These are phyloP conservation scores for Melanotaenia nigrans DNA, from an alignment of 2,797 vertebrate genomes.

Conservation along the genomic window DNA sequence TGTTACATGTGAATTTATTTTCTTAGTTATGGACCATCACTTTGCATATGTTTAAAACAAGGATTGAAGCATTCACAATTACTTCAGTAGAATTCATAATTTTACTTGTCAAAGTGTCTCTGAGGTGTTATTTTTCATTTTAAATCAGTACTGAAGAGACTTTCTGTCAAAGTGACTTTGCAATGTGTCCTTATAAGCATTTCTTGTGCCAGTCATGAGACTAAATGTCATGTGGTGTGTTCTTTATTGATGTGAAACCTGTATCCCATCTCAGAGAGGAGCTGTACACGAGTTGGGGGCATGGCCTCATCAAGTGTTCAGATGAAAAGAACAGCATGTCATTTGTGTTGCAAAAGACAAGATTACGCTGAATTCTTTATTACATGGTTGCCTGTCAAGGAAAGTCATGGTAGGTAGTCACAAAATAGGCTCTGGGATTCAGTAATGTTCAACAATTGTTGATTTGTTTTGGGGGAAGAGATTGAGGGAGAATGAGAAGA, in stretches of 20 bases:
- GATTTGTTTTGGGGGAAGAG: slow-evolving; percentile 58
- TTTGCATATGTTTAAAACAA: slow-evolving; percentile 34
- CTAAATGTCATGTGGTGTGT: slow-evolving; percentile 40
- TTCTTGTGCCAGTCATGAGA: slow-evolving; percentile 34
- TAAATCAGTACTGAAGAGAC: slow-evolving; percentile 45
- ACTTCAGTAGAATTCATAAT: slow-evolving; percentile 38
- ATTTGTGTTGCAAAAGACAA: slow-evolving; percentile 63
- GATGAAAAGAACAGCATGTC: slow-evolving; percentile 72
- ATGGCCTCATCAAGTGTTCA: slow-evolving; percentile 62
- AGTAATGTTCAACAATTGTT: slow-evolving; percentile 61
- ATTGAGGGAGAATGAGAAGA: slow-evolving; percentile 4
- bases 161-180: slow-evolving; percentile 61
- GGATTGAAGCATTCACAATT: slow-evolving; percentile 33
- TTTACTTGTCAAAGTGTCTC: slow-evolving; percentile 55
- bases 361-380: slow-evolving; percentile 73
- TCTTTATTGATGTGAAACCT: slow-evolving; percentile 42
- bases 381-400: slow-evolving; percentile 63
- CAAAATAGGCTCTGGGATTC: slow-evolving; percentile 62
- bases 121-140: slow-evolving; percentile 58
- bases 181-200: slow-evolving; percentile 50
- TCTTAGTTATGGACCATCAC: background rate
- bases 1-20: too few species aligned
- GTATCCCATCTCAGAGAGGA: slow-evolving; percentile 33
- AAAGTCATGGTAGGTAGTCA: slow-evolving; percentile 40
- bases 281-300: slow-evolving; percentile 28